Evolutionary conservation across 2,888 invertebrate species (phyloP).

Genomic region (Diarsia rubi): DNA sequence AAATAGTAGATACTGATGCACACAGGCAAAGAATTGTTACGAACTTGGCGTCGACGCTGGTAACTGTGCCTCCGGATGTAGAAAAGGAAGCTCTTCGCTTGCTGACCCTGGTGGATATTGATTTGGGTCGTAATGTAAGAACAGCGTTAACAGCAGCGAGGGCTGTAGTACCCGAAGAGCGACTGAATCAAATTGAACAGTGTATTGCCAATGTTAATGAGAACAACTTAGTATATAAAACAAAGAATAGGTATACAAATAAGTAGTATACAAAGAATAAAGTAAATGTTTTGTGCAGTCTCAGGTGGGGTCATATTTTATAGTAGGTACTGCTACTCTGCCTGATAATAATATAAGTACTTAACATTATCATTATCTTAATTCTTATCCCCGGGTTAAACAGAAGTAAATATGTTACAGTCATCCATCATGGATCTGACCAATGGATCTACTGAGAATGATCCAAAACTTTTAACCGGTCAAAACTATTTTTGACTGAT

Average conservation of each 20-base stretch:
- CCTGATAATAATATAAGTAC: not conserved
- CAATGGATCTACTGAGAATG: too few species aligned
- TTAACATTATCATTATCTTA: not conserved
- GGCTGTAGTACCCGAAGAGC: slow-evolving; percentile 16
- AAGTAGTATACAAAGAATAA: slow-evolving; percentile 8
- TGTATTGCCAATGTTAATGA: slow-evolving; percentile 43
- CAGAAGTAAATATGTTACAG: too few species aligned
- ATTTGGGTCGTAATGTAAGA: slow-evolving; percentile 93
- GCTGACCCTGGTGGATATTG: slow-evolving; percentile 93
- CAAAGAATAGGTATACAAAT: slow-evolving; percentile 27
- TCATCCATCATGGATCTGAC: too few species aligned
- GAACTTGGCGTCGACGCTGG: slow-evolving; percentile 47
- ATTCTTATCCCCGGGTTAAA: not conserved
- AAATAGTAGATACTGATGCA: slow-evolving; percentile 64
- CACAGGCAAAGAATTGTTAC: slow-evolving; percentile 62
- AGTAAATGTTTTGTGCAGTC: not conserved
- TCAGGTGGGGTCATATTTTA: not conserved
- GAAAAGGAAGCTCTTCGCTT: slow-evolving; percentile 91
- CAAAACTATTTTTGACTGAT: too few species aligned
- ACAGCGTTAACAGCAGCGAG: slow-evolving; percentile 43
- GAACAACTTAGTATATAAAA: not conserved
- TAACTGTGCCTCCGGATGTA: slow-evolving; percentile 40
- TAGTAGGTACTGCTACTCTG: not conserved
- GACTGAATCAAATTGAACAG: slow-evolving; percentile 26
- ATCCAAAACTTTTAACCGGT: too few species aligned